phyloP scores from a whole-genome alignment of 2,888 invertebrate species.

The Drosophila anomalata region DNA sequence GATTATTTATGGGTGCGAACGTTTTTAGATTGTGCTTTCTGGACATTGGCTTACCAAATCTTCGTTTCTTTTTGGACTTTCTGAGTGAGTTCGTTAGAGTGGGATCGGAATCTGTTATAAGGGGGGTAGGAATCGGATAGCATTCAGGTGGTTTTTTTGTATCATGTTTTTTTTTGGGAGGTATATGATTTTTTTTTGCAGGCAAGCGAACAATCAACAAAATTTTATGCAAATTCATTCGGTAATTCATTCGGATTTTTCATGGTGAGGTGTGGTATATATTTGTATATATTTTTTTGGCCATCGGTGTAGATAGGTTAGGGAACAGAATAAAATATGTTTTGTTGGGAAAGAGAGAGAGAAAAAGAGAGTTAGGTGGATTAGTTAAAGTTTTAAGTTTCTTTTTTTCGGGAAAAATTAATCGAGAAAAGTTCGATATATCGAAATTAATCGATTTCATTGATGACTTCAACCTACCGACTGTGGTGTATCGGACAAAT shows the following conservation, averaged over 20 bases:
- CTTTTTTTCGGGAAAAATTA: not conserved
- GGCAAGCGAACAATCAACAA: conserved; percentile 47
- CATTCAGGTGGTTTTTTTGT: conserved; percentile 50
- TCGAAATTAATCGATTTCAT: not conserved
- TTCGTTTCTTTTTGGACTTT: conserved; percentile 84
- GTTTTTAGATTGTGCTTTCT: conserved; percentile 30
- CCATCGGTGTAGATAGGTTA: conserved; percentile 8
- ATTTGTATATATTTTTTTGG: not conserved
- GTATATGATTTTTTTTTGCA: conserved; percentile 21
- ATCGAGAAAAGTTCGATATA: not conserved
- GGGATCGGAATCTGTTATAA: conserved; percentile 81
- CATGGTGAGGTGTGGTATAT: conserved; percentile 24
- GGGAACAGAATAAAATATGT: conserved; percentile 11
- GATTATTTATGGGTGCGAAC: conserved; percentile 7
- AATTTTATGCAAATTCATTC: conserved; percentile 59
- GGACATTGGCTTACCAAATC: conserved; percentile 83
- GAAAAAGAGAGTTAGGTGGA: conserved; percentile 18
- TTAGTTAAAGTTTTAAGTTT: conserved; percentile 20
- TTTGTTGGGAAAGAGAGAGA: conserved; percentile 34
- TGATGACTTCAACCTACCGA: conserved; percentile 89
- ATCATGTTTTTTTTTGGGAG: conserved; percentile 29
- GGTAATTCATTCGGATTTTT: conserved; percentile 14
- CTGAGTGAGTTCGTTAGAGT: conserved; percentile 84
- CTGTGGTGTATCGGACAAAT: conserved; percentile 97
- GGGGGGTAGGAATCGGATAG: conserved; percentile 25